Conservation (phyloP, 2,113 vertebrate species). For the Equus quagga region DNA sequence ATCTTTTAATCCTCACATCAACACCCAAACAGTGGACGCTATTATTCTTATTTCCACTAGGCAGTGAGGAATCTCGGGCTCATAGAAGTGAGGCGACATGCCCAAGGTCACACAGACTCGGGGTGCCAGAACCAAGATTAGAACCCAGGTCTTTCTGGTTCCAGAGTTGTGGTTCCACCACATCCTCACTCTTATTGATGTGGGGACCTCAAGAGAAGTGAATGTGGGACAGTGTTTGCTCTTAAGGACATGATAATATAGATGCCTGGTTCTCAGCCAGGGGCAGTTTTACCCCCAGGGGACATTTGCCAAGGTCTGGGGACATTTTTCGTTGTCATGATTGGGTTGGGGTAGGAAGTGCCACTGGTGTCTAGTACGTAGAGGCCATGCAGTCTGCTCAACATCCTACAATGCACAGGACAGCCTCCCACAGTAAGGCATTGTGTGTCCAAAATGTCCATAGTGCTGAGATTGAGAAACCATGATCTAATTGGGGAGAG, state of each 20-base stretch:
- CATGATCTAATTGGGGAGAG: neutral
- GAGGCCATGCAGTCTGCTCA: neutral
- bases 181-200: neutral
- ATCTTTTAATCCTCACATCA: neutral
- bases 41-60: neutral
- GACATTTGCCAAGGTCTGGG: neutral
- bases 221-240: fast-evolving
- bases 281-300: too few relatives aligned
- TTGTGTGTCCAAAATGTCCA: neutral
- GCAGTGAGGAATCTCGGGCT: neutral
- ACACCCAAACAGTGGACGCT: neutral
- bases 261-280: neutral
- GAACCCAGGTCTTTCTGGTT: neutral
- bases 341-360: too few relatives aligned
- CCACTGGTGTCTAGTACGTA: neutral
- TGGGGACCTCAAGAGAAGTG: neutral
- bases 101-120: neutral
- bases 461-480: neutral
- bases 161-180: neutral
- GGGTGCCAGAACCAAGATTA: neutral
- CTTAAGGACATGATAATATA: neutral
- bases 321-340: neutral
- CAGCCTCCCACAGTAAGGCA: neutral
- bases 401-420: neutral
- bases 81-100: neutral